Percentiles rank a stretch among this genome's conserved stretches.
Evolutionary conservation across 2,797 vertebrate species (phyloP).

Genomic region (Microctenopoma lineatum): DNA sequence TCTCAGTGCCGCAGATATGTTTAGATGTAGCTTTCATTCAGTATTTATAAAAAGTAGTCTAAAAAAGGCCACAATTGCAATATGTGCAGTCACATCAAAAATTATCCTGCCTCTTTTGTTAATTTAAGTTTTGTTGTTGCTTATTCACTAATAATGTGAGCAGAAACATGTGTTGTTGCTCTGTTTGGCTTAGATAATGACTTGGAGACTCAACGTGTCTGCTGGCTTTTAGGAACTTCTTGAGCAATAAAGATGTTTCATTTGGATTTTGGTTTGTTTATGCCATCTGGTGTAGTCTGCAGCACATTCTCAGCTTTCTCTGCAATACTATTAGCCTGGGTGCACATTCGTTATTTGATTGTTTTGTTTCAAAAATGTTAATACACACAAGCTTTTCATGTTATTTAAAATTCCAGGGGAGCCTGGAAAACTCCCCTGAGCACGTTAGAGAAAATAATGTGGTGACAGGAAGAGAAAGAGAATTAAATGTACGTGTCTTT

Average conservation of each 20-base stretch:
- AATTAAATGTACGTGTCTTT: constrained; percentile 17
- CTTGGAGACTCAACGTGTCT: background rate
- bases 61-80: no score
- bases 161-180: background rate
- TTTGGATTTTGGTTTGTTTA: background rate
- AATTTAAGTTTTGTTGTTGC: background rate
- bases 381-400: constrained; percentile 4
- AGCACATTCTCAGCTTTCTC: background rate
- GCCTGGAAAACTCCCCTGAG: constrained; percentile 11
- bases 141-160: constrained; percentile 13
- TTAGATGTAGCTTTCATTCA: no score
- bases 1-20: no score
- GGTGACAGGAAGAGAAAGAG: constrained; percentile 16
- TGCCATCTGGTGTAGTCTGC: constrained; percentile 3
- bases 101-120: background rate
- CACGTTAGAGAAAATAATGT: constrained; percentile 20
- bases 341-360: background rate
- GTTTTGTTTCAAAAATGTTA: constrained; percentile 4
- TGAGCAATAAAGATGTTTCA: background rate
- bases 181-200: background rate
- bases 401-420: constrained; percentile 1
- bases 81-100: background rate
- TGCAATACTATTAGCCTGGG: no score
- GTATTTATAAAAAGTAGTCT: no score
- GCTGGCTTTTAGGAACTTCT: background rate